Evolutionary conservation across 2,797 vertebrate genomes (phyloP).

Genomic region (Dallia pectoralis): DNA sequence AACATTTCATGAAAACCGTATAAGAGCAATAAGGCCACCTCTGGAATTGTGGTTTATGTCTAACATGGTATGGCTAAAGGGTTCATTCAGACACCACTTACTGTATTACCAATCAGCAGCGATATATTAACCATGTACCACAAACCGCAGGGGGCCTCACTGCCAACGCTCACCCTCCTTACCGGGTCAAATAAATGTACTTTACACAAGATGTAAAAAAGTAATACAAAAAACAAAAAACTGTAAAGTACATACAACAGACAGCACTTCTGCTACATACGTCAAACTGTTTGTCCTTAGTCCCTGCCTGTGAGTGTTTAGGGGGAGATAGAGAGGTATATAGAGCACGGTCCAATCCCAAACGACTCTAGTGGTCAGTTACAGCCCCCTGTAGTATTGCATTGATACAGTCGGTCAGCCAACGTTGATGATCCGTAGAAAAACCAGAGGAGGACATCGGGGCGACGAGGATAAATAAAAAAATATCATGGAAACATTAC

Average conservation of each 20-base stretch:
- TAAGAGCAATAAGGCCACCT: too few relatives aligned
- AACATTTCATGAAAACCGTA: too few relatives aligned
- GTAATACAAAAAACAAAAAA: constrained; percentile 49
- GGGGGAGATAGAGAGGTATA: constrained; percentile 79
- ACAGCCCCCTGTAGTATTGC: constrained; percentile 52
- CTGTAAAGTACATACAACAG: constrained; percentile 69
- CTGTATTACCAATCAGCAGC: too few relatives aligned
- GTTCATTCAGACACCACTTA: too few relatives aligned
- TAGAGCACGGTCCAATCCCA: constrained; percentile 51
- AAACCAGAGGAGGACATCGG: constrained; percentile 46
- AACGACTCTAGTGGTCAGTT: constrained; percentile 54
- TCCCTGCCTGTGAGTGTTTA: constrained; percentile 65
- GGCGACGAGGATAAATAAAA: constrained; percentile 30
- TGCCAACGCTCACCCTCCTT: constrained; percentile 1
- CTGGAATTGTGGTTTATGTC: too few relatives aligned
- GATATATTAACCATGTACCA: too few relatives aligned
- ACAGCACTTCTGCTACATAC: constrained; percentile 84
- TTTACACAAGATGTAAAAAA: constrained; percentile 28
- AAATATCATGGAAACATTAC: constrained; percentile 41
- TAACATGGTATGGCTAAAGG: too few relatives aligned
- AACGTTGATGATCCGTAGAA: constrained; percentile 61
- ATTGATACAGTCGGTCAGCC: constrained; percentile 58
- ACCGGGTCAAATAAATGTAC: constrained; percentile 45
- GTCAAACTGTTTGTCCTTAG: constrained; percentile 54
- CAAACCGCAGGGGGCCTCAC: too few relatives aligned